Base-by-base conservation (phyloP, 2,888 invertebrate species). In the Himalopsyche tibetana region DNA sequence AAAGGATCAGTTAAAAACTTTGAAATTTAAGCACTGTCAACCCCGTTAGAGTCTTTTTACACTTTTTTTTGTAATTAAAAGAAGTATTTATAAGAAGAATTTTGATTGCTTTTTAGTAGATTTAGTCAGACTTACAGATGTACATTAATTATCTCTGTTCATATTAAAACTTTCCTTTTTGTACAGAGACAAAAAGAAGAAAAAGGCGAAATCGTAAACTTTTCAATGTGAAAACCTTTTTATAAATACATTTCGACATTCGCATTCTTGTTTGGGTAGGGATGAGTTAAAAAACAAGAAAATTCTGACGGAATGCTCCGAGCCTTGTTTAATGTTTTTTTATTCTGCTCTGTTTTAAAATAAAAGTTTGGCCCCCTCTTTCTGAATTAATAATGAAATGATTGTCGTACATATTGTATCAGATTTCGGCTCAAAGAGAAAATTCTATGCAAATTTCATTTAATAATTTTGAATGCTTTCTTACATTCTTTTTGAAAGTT, bases 201-300 rank as follows among this genome's bases (percentile, higher is more conserved):
- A 85, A 82, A 80, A 81, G 85, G 82, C 38, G 82, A 84, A 84
- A 86, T 87, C 83, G 82, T 55, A 85, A 87, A 87, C 83, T 87
- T 87, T 87, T 83, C 82, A 85, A 87, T 85, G 85, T 55, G 85
- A 83, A 87, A 87, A 82, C 87, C 87, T 87, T 85, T 87, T 87
- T 85, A 85, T 87, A 87, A 87, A 87, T 87, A 83, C 87, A 84
- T 85, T 84, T 63, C 28, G 51, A 81, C 82, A 84, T 69, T 84
- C 84, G 55, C 63, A 80, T 19, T 80, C 15, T 80, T 36, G 17
- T 40, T 80, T 42, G 80, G 80, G n/a, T 11, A 28, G 42, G 80
- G 38, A 80, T 80, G 80, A 38, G 38, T 38, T 80, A 63, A 42
- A 42, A 56, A 81, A 80, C 80, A 42, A 42, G 56, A 42, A 42